Conservation (phyloP, 2,113 vertebrate species). For the Herpailurus yagouaroundi region DNA sequence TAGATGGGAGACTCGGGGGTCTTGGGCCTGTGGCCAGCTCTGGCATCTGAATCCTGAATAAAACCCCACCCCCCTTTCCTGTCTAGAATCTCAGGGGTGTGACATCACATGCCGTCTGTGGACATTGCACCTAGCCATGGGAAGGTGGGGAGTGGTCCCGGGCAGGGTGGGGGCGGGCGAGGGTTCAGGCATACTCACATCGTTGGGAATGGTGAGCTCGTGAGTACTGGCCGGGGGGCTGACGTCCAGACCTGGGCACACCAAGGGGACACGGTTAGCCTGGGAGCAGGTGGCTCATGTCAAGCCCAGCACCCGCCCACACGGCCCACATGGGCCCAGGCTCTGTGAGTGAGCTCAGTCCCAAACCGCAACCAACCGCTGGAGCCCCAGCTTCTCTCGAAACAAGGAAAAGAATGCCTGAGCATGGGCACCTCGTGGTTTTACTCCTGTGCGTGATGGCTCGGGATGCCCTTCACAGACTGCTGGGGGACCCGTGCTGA, state of each 20-base stretch:
- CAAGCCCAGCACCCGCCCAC: fast-evolving
- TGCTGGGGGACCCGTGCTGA: neutral
- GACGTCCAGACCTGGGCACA: conserved; percentile 95
- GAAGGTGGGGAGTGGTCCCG: neutral
- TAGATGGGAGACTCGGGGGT: too few relatives aligned
- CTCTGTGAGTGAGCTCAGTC: neutral
- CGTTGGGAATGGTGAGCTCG: conserved; percentile 99
- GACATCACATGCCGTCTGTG: conserved; percentile 44
- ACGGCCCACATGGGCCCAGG: neutral
- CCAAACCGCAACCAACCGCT: neutral
- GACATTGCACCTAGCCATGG: neutral
- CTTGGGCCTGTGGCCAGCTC: neutral
- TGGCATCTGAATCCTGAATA: neutral
- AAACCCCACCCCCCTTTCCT: neutral
- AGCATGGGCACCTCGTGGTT: neutral
- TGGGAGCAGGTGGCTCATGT: fast-evolving
- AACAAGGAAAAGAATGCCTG: neutral
- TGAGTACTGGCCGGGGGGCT: conserved; percentile 97
- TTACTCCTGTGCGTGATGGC: neutral
- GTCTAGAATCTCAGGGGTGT: neutral
- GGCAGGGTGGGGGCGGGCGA: fast-evolving
- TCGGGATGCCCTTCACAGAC: neutral
- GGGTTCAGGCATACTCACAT: conserved; percentile 91
- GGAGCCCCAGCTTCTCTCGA: neutral
- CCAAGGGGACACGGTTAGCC: conserved; percentile 83